Evolutionary conservation across 2,797 vertebrate genomes (phyloP).

Genomic region (Spea hammondii): DNA sequence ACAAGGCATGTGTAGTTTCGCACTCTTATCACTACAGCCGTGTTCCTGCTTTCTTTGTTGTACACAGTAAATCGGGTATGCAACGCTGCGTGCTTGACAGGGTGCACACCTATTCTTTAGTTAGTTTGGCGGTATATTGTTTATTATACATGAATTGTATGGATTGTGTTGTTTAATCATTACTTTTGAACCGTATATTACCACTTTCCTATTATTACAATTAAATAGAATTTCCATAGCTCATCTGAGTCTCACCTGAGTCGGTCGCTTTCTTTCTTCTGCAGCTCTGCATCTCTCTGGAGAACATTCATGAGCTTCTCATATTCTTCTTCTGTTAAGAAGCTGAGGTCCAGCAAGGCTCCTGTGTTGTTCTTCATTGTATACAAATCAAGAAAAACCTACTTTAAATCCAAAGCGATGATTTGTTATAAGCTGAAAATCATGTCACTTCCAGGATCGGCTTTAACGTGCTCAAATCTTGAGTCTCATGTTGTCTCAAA

Average conservation of each 20-base stretch:
- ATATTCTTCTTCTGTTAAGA: constrained; percentile 68
- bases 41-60: too few relatives aligned
- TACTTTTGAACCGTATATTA: too few relatives aligned
- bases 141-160: too few relatives aligned
- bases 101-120: too few relatives aligned
- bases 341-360: constrained; percentile 68
- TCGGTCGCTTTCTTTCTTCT: constrained; percentile 66
- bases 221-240: too few relatives aligned
- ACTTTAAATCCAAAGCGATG: not conserved
- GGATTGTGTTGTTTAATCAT: too few relatives aligned
- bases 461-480: constrained; percentile 20
- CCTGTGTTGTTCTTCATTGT: constrained; percentile 35
- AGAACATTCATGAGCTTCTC: constrained; percentile 66
- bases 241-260: constrained; percentile 61
- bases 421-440: not conserved
- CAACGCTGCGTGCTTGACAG: too few relatives aligned
- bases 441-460: not conserved
- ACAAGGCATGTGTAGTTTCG: too few relatives aligned
- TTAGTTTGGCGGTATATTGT: too few relatives aligned
- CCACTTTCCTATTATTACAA: too few relatives aligned
- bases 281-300: constrained; percentile 69
- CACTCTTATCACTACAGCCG: too few relatives aligned
- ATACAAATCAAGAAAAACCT: constrained; percentile 5
- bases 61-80: too few relatives aligned
- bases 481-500: constrained; percentile 34